Evolutionary conservation across 2,797 vertebrate genomes (phyloP).

Genomic region (Micropoecilia bifurca): DNA sequence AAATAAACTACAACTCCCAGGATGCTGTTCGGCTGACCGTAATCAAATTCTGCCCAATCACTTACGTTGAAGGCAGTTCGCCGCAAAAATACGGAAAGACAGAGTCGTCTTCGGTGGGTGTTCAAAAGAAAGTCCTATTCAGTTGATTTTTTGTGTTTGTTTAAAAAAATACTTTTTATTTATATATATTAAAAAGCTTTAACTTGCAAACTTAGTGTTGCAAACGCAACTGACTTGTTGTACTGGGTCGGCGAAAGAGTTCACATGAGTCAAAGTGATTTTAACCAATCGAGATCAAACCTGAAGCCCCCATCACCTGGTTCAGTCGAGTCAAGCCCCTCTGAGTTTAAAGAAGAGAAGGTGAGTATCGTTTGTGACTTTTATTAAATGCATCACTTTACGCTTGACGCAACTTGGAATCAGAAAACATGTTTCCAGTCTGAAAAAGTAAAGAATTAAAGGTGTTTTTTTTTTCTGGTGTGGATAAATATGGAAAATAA

Average conservation of each 20-base stretch:
- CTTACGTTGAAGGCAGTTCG: slow-evolving; percentile 36
- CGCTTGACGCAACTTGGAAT: not conserved
- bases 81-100: slow-evolving; percentile 54
- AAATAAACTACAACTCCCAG: slow-evolving; percentile 54
- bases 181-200: not conserved
- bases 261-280: not conserved
- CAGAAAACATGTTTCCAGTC: not conserved
- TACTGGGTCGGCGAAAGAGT: not conserved
- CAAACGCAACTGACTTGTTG: not conserved
- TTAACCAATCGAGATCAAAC: slow-evolving; percentile 72
- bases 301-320: slow-evolving; percentile 56
- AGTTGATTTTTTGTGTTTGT: not conserved
- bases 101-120: not conserved
- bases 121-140: not conserved
- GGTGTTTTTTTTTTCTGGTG: not conserved
- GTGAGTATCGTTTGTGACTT: slow-evolving; percentile 42
- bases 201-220: not conserved
- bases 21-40: slow-evolving; percentile 9
- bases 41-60: slow-evolving; percentile 56
- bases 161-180: not conserved
- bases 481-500: not conserved
- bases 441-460: not conserved
- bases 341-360: slow-evolving; percentile 47
- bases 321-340: slow-evolving; percentile 56
- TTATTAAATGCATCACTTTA: not conserved